phyloP scores from a whole-genome alignment of 53 echinoderm and acorn worm species.

The Luidia sarsii region DNA sequence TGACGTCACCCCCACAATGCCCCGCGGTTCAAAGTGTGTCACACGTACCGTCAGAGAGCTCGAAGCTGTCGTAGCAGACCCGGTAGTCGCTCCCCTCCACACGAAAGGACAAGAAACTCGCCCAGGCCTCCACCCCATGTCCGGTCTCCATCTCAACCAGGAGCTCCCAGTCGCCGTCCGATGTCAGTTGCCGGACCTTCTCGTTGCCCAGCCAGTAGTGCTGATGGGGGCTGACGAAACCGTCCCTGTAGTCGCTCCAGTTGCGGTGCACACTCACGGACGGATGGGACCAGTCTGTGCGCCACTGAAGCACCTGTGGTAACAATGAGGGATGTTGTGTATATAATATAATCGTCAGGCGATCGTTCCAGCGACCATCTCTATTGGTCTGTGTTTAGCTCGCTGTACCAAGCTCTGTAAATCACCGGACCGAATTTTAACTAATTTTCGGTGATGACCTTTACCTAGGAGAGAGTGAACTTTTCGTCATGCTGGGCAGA shows the following conservation, averaged over 20 bases:
- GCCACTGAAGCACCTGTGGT: conserved; percentile 38
- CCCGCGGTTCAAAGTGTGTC: no score
- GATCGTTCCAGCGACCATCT: no score
- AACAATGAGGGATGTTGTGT: neutral
- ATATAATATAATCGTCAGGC: neutral
- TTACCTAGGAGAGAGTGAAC: no score
- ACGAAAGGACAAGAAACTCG: no score
- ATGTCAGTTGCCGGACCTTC: conserved; percentile 23
- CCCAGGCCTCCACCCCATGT: no score
- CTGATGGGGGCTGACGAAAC: conserved; percentile 28
- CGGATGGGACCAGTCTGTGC: conserved; percentile 37
- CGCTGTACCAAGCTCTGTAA: neutral
- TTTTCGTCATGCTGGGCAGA: no score
- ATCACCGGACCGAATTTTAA: no score
- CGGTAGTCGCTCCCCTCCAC: no score
- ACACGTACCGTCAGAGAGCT: no score
- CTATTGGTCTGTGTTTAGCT: neutral
- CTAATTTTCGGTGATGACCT: no score
- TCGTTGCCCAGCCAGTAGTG: conserved; percentile 66
- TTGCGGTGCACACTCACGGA: conserved; percentile 41
- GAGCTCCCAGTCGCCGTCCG: neutral
- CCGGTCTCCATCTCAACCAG: neutral
- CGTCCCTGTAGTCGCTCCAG: conserved; percentile 54
- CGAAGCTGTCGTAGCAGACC: no score
- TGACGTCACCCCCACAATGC: no score